Evolutionary conservation across 2,888 invertebrate species (phyloP).

Genomic region (Xanthorhoe designata): DNA sequence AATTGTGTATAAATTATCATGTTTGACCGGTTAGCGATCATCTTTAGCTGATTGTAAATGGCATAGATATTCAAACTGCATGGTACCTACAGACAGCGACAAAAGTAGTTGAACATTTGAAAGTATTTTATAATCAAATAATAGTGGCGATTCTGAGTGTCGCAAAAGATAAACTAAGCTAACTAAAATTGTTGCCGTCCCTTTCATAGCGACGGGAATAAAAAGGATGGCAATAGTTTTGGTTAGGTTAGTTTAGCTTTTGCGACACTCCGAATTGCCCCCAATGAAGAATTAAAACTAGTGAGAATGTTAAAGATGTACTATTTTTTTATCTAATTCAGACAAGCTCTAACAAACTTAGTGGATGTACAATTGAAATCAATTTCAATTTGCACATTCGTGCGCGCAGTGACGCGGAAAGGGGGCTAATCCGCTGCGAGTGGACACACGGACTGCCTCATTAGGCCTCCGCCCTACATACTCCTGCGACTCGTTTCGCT

Average conservation of each 20-base stretch:
- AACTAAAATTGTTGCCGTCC: no score
- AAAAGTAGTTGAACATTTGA: neutral
- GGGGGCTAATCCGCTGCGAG: slow-evolving; percentile 8
- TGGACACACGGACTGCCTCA: slow-evolving; percentile 11
- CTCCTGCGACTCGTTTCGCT: slow-evolving; percentile 9
- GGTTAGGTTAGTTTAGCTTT: no score
- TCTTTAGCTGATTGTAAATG: neutral
- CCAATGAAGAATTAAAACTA: no score
- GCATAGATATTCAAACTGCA: neutral
- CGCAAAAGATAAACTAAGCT: no score
- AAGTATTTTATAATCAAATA: no score
- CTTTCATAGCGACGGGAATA: no score
- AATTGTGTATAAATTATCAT: slow-evolving; percentile 4
- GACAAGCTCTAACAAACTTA: neutral
- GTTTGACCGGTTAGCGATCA: slow-evolving; percentile 18
- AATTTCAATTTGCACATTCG: slow-evolving; percentile 4
- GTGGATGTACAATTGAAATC: neutral
- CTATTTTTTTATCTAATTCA: no score
- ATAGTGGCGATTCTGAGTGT: no score
- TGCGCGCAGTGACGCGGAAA: slow-evolving; percentile 13
- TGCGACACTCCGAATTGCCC: no score
- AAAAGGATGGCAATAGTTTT: no score
- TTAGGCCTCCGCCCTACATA: slow-evolving; percentile 21
- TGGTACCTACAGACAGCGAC: neutral
- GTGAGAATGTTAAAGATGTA: no score